Conservation (phyloP, 1,140 invertebrate species). For the Aphis craccivora region DNA sequence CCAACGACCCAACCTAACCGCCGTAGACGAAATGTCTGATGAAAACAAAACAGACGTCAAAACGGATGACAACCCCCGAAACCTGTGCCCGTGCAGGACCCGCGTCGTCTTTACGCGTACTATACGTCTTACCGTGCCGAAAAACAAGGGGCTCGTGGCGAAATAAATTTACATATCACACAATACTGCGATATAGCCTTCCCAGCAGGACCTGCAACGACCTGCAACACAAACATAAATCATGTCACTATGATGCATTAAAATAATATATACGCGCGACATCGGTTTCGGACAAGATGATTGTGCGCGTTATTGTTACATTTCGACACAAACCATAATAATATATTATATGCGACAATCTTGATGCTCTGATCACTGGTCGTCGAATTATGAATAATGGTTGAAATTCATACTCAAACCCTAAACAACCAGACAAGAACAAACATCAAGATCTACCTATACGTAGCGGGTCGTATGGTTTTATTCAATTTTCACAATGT, state of each 20-base stretch:
- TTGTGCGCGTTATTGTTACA: neutral
- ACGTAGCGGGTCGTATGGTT: neutral
- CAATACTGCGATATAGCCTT: neutral
- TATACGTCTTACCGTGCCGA: neutral
- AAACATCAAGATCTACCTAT: neutral
- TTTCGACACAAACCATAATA: neutral
- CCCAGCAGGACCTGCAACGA: neutral
- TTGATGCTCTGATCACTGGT: neutral
- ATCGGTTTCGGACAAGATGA: neutral
- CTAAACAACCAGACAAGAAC: neutral
- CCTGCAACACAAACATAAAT: neutral
- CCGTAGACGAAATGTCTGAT: neutral
- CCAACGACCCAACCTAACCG: too few species aligned
- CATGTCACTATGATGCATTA: neutral
- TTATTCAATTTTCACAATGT: neutral
- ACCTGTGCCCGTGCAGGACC: neutral
- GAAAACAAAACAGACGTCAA: neutral
- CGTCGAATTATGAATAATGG: neutral
- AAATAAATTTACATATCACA: conserved; percentile 3
- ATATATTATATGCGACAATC: neutral
- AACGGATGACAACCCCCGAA: neutral
- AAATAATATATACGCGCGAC: neutral
- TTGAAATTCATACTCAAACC: neutral
- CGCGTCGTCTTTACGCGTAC: too few species aligned
- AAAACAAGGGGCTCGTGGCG: neutral